Percentiles rank a stretch among this genome's conserved stretches.
Evolutionary conservation across 2,113 vertebrate genomes (phyloP).

Genomic region (Hydropotes inermis): DNA sequence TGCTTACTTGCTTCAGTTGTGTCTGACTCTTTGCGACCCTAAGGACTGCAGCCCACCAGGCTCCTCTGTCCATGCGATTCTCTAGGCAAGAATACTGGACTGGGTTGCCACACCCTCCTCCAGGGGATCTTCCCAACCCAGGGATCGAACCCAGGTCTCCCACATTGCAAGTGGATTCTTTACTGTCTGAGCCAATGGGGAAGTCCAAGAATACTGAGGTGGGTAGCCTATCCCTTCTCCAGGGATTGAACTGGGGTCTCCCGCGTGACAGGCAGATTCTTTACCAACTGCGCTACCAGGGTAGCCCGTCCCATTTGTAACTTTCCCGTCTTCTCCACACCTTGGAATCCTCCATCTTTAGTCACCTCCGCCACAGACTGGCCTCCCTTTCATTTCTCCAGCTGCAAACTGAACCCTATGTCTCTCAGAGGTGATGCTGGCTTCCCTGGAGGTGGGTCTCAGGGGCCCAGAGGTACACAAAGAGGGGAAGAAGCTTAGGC

Average conservation of each 20-base stretch:
- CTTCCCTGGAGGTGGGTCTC: background rate
- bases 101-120: background rate
- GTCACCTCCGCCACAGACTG: background rate
- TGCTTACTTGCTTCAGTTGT: background rate
- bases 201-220: background rate
- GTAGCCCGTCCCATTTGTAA: background rate
- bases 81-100: background rate
- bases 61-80: background rate
- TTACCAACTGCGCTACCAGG: background rate
- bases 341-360: background rate
- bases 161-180: background rate
- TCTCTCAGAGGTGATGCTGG: background rate
- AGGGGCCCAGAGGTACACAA: background rate
- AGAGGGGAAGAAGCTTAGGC: background rate
- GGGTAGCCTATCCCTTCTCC: background rate
- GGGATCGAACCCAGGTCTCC: background rate
- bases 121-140: background rate
- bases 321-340: background rate
- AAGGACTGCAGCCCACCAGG: background rate
- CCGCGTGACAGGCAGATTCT: background rate
- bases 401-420: background rate
- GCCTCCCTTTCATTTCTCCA: background rate
- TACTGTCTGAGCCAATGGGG: background rate
- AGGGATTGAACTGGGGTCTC: background rate
- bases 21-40: background rate